Percentiles rank a stretch among this genome's conserved stretches.
These are phyloP conservation scores for Anagyrus pseudococci DNA, from an alignment of 2,888 invertebrate species.

Conservation along the genomic window DNA sequence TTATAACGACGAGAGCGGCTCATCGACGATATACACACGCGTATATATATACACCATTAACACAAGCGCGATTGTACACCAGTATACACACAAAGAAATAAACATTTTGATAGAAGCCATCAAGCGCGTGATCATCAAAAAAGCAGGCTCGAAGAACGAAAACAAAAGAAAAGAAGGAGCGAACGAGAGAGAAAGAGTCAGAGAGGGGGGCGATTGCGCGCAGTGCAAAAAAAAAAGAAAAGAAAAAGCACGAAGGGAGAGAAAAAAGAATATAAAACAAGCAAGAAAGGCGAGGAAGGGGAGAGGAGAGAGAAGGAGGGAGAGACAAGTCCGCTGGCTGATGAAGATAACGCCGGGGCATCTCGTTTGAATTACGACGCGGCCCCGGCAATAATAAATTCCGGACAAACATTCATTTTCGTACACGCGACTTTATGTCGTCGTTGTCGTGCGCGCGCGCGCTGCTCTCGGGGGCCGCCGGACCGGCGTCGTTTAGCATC, in stretches of 20 bases:
- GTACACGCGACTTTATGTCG: constrained; percentile 61
- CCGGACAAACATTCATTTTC: constrained; percentile 62
- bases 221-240: neutral
- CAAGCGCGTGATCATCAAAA: too few relatives aligned
- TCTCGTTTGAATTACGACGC: constrained; percentile 59
- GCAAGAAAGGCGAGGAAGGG: neutral
- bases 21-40: too few relatives aligned
- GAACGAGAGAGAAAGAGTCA: neutral
- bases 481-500: constrained; percentile 61
- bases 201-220: neutral
- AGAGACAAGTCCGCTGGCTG: constrained; percentile 45
- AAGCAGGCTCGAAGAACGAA: too few relatives aligned
- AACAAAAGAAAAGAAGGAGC: neutral
- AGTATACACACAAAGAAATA: too few relatives aligned
- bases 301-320: constrained; percentile 5
- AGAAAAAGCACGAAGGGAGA: constrained; percentile 1
- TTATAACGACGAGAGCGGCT: too few relatives aligned
- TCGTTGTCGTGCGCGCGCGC: too few relatives aligned
- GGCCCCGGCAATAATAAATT: constrained; percentile 60
- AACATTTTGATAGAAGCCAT: too few relatives aligned
- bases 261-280: constrained; percentile 1
- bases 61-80: too few relatives aligned
- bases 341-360: constrained; percentile 61
- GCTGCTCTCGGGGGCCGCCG: too few relatives aligned
- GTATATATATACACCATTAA: too few relatives aligned